These are phyloP conservation scores for Odontamblyopus rebecca DNA, from an alignment of 2,797 vertebrate genomes.

Conservation along the genomic window DNA sequence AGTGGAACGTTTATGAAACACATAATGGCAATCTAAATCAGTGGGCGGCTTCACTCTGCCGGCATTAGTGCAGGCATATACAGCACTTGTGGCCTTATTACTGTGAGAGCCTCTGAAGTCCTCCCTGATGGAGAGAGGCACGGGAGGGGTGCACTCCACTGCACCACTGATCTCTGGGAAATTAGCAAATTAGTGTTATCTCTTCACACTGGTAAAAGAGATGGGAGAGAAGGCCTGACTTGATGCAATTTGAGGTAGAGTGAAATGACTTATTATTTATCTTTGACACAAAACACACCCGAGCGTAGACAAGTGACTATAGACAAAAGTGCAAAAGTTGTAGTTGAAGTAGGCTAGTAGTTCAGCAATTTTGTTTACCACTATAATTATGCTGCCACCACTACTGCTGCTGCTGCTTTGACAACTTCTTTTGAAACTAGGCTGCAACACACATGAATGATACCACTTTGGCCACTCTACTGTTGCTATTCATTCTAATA, in stretches of 20 bases:
- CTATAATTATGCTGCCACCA: neutral
- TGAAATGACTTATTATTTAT: conserved; percentile 23
- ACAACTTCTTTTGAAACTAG: neutral
- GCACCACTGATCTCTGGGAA: conserved; percentile 66
- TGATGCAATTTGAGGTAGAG: conserved; percentile 62
- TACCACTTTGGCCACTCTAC: too few relatives aligned
- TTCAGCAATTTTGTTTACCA: neutral
- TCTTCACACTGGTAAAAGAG: conserved; percentile 57
- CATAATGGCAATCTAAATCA: conserved; percentile 81
- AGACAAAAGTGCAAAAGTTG: neutral
- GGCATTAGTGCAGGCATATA: conserved; percentile 75
- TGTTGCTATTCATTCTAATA: too few relatives aligned
- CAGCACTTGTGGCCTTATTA: conserved; percentile 78
- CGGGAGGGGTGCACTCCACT: conserved; percentile 55
- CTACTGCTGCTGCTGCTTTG: neutral
- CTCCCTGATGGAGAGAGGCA: conserved; percentile 64
- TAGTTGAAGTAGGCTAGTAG: neutral
- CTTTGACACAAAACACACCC: neutral
- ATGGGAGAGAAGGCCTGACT: conserved; percentile 50
- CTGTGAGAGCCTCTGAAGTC: conserved; percentile 76
- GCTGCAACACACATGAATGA: neutral
- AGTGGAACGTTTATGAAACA: conserved; percentile 81
- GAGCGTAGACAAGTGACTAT: neutral
- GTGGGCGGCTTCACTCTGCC: conserved; percentile 78
- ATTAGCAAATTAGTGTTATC: conserved; percentile 77